Conservation (phyloP, 2,888 invertebrate species). For the Drosophila subsilvestris region DNA sequence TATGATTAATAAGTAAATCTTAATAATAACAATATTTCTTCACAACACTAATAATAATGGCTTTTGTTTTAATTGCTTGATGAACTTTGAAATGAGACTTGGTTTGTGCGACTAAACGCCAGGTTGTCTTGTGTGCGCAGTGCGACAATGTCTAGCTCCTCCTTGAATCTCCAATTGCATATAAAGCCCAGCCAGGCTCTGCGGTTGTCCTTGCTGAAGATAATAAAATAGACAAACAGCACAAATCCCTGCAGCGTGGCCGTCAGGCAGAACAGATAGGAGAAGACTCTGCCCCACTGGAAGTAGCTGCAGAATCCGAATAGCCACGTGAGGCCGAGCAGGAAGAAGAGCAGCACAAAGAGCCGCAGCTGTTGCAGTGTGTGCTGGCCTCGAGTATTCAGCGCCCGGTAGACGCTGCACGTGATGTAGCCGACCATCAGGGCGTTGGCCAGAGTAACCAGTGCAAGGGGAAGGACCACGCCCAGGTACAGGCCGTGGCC, state of each 20-base stretch:
- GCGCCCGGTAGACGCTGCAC: conserved; percentile 82
- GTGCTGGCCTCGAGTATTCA: conserved; percentile 80
- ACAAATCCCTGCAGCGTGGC: conserved; percentile 87
- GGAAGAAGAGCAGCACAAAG: conserved; percentile 86
- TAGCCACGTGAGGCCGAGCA: conserved; percentile 87
- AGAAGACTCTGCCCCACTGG: conserved; percentile 85
- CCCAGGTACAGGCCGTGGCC: conserved; percentile 85
- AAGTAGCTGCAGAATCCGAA: conserved; percentile 86
- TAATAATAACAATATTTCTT: no score
- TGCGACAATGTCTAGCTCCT: conserved; percentile 5
- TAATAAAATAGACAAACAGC: conserved; percentile 86
- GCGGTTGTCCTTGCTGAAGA: conserved; percentile 85
- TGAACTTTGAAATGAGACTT: background rate
- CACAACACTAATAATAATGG: background rate
- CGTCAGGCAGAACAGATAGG: conserved; percentile 87
- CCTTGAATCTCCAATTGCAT: background rate
- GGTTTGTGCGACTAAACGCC: background rate
- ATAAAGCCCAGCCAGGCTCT: conserved; percentile 52
- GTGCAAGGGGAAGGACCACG: conserved; percentile 85
- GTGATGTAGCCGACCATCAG: conserved; percentile 86
- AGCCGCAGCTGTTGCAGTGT: conserved; percentile 85
- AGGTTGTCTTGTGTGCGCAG: conserved; percentile 12
- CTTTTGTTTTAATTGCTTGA: background rate
- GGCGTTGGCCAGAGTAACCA: conserved; percentile 85
- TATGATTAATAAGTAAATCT: no score